phyloP scores from a whole-genome alignment of 2,113 vertebrate species.

The Mastomys natalensis region DNA sequence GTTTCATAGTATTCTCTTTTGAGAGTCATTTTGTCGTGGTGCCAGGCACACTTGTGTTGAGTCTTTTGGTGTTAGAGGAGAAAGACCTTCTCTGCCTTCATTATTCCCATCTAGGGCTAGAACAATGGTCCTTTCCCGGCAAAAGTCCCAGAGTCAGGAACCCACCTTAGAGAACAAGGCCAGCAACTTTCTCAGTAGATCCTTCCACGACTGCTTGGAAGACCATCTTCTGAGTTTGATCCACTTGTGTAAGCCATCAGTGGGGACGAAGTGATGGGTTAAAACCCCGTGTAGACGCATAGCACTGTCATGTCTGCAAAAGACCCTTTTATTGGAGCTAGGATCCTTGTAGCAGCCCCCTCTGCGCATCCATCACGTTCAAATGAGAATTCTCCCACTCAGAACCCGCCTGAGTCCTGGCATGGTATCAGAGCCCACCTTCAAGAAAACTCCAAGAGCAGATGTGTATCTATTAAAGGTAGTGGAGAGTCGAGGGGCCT shows the following conservation, averaged over 20 bases:
- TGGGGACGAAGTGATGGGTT: neutral
- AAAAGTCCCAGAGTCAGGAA: neutral
- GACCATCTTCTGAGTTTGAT: constrained; percentile 39
- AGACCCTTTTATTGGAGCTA: neutral
- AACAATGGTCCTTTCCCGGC: neutral
- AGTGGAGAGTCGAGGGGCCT: constrained; percentile 44
- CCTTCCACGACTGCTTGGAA: neutral
- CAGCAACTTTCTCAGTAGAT: neutral
- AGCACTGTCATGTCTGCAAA: neutral
- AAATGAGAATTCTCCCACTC: neutral
- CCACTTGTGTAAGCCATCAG: neutral
- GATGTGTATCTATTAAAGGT: constrained; percentile 37
- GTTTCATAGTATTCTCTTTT: neutral
- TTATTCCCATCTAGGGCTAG: neutral
- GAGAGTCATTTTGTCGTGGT: neutral
- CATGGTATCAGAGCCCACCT: neutral
- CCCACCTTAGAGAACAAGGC: constrained; percentile 68
- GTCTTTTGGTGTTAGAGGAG: neutral
- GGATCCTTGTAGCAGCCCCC: neutral
- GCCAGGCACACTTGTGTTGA: neutral
- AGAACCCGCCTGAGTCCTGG: neutral
- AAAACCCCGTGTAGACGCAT: neutral
- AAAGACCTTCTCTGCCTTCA: neutral
- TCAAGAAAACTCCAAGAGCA: constrained; percentile 45
- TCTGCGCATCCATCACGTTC: neutral